Base-by-base conservation (phyloP, 2,113 vertebrate species). In the Pseudopipra pipra region DNA sequence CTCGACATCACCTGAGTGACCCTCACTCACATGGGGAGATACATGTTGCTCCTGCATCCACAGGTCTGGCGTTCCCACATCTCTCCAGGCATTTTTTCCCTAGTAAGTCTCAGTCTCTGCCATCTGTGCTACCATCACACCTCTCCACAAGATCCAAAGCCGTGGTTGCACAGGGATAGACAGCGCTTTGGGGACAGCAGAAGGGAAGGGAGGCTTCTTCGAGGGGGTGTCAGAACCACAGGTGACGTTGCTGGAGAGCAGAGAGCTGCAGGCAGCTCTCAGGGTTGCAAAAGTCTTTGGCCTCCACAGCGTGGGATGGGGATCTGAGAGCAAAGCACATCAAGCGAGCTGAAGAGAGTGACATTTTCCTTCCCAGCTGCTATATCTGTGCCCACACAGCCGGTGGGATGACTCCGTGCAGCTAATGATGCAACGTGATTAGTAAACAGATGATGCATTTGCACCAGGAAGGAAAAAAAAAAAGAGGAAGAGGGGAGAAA, bases 91-190 rank as follows among this genome's bases (percentile, higher is more conserved):
- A 35, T 56, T 28, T 67, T 35, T 72, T 52, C 44, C 85, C 28
- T 37, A 6, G 54, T 4, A 7, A 66, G 59, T 9, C 51, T 73
- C 79, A 11, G 65, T 3, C 18, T 17, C 5, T 19, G 35, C 95
- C 95, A 90, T 94, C 94, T 93, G 95, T 83, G 75, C 90, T 71
- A 70, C 78, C 74, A 43, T 94, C 81, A 85, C 90, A 90, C 90
- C 58, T 94, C 85, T 56, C 90, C 59, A 18, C 65, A 21, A 76
- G 79, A 80, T 46, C 46, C 43, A 10, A 54, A 76, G 82, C 21
- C 0, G 9, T 74, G 80, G 71, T 61, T 76, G 56, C 85, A n/a
- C 43, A 20, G 67, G 83, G 66, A 52, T 0, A 95, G 71, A 67
- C 49, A n/a, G 55, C 2, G 1, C 77, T 90, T 71, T 55, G 67